A percentile compares a stretch with the other conserved stretches of the same genome.
phyloP scores from a whole-genome alignment of 2,113 vertebrate genomes.

The Spermophilus dauricus region DNA sequence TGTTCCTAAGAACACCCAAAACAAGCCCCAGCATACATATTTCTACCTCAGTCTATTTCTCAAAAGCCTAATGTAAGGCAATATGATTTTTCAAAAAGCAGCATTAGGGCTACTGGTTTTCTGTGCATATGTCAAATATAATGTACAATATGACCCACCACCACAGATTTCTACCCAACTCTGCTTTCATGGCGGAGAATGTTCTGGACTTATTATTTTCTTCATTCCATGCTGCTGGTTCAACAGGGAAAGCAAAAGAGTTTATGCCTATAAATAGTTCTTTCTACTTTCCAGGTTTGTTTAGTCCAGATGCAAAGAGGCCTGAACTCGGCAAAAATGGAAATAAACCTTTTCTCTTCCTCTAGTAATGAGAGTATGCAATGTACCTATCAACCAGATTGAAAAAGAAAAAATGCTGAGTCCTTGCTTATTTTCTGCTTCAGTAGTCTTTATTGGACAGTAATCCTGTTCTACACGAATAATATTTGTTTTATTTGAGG shows the following conservation, averaged over 20 bases:
- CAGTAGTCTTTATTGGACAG: conserved; percentile 79
- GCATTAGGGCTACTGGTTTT: background rate
- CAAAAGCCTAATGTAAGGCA: background rate
- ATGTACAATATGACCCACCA: background rate
- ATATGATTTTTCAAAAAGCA: background rate
- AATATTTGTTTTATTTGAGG: conserved; percentile 79
- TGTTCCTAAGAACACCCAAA: background rate
- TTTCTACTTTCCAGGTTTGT: conserved; percentile 11
- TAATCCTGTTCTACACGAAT: conserved; percentile 71
- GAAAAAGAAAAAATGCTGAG: conserved; percentile 62
- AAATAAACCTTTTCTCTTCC: conserved; percentile 18
- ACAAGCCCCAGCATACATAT: no score
- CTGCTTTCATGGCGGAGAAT: background rate
- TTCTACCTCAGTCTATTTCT: background rate
- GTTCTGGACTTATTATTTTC: background rate
- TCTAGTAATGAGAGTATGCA: background rate
- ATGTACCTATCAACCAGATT: background rate
- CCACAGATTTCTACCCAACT: background rate
- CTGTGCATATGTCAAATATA: background rate
- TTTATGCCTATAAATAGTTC: background rate
- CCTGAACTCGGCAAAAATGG: background rate
- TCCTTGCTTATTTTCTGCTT: conserved; percentile 83
- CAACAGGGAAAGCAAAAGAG: background rate
- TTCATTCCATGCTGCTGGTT: background rate
- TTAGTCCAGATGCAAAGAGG: background rate